Conservation (phyloP, 2,888 invertebrate species). For the Tipula vernalis region DNA sequence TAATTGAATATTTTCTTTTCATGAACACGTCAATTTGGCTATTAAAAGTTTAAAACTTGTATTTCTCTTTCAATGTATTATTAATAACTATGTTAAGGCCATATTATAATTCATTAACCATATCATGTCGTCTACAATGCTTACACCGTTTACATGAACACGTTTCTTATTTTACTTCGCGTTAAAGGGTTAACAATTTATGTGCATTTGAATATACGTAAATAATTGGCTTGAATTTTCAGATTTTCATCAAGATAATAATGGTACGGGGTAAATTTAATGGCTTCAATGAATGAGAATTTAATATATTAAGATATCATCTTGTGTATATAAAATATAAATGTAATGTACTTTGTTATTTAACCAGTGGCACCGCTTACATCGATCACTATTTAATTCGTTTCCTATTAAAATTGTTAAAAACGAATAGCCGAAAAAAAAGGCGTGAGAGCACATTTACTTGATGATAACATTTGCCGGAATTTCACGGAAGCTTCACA, state of each 20-base stretch:
- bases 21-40: background rate
- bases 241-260: background rate
- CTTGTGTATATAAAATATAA: background rate
- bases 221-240: background rate
- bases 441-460: no score
- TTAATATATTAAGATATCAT: background rate
- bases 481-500: no score
- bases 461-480: no score
- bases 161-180: background rate
- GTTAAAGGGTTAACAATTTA: background rate
- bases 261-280: background rate
- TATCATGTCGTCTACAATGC: background rate
- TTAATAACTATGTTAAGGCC: background rate
- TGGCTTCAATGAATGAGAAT: background rate
- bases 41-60: background rate
- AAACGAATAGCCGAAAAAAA: no score
- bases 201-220: background rate
- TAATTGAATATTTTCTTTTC: background rate
- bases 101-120: background rate
- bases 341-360: background rate
- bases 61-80: background rate
- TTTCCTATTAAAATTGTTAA: no score
- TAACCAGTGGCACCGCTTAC: background rate
- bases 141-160: background rate
- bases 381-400: no score